A percentile compares a stretch with the other conserved stretches of the same genome.
Conservation (phyloP, 2,797 vertebrate species). For the Halcyon leucocephala region DNA sequence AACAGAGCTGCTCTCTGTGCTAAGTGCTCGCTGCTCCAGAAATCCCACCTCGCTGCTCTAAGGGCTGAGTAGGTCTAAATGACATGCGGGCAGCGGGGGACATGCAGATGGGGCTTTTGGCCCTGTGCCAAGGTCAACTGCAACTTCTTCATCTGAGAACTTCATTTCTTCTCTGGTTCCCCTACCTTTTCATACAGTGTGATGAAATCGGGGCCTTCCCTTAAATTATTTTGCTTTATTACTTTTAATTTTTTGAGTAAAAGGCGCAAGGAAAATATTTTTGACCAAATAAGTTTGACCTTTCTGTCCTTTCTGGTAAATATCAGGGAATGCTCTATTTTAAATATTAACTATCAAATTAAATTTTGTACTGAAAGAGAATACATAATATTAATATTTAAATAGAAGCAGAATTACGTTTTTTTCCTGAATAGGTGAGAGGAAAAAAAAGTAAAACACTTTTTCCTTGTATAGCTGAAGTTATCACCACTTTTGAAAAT, state of each 20-base stretch:
- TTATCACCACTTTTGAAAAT: not conserved
- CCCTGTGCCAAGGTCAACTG: slow-evolving; percentile 52
- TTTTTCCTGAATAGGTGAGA: not conserved
- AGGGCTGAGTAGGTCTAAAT: slow-evolving; percentile 51
- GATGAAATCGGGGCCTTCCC: not conserved
- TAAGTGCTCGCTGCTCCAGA: slow-evolving; percentile 57
- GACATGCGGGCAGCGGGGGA: slow-evolving; percentile 35
- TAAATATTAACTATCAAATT: not conserved
- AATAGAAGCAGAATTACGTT: not conserved
- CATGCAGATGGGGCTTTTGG: slow-evolving; percentile 63
- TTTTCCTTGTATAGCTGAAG: not conserved
- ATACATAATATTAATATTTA: not conserved
- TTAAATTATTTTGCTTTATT: not conserved
- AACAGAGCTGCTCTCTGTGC: not conserved
- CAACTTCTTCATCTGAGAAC: slow-evolving; percentile 44
- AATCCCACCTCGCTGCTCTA: slow-evolving; percentile 28
- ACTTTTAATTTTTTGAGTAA: not conserved
- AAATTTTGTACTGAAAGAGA: not conserved
- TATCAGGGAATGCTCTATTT: not conserved
- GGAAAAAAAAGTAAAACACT: not conserved
- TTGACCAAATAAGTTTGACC: not conserved
- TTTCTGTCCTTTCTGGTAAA: not conserved
- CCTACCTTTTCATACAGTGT: not conserved
- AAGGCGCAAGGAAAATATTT: not conserved
- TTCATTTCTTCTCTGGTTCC: not conserved